phyloP scores from a whole-genome alignment of 2,888 invertebrate species.

The Parnassius mnemosyne region DNA sequence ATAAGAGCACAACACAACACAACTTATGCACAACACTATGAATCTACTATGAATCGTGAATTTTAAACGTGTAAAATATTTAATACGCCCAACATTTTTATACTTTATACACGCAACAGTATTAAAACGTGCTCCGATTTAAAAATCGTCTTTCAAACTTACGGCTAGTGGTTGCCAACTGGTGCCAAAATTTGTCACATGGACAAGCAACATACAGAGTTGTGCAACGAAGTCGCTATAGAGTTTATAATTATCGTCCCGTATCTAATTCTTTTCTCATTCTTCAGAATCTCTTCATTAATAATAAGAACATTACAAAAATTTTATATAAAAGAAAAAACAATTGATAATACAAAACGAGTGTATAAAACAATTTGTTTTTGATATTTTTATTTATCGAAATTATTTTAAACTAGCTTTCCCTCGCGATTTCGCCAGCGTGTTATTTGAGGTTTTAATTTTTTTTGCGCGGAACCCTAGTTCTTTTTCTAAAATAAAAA shows the following conservation, averaged over 20 bases:
- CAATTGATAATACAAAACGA: no score
- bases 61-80: constrained; percentile 3
- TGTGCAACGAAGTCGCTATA: not conserved
- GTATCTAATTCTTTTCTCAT: not conserved
- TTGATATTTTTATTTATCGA: no score
- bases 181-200: constrained; percentile 54
- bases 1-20: no score
- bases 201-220: constrained; percentile 19
- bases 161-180: constrained; percentile 53
- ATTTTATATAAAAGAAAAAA: no score
- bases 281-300: not conserved
- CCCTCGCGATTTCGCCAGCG: no score
- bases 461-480: no score
- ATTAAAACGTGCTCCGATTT: constrained; percentile 11
- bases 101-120: constrained; percentile 8
- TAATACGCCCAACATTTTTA: constrained; percentile 6
- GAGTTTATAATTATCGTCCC: not conserved
- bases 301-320: no score
- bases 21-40: constrained; percentile 11
- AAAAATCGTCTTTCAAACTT: constrained; percentile 35
- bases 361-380: no score
- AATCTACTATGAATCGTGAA: not conserved
- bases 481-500: no score
- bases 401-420: no score
- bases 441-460: no score